Percentiles rank a stretch among this genome's conserved stretches.
Conservation (phyloP, 92 coral and sea anemone species). For the Blastomussa wellsi region DNA sequence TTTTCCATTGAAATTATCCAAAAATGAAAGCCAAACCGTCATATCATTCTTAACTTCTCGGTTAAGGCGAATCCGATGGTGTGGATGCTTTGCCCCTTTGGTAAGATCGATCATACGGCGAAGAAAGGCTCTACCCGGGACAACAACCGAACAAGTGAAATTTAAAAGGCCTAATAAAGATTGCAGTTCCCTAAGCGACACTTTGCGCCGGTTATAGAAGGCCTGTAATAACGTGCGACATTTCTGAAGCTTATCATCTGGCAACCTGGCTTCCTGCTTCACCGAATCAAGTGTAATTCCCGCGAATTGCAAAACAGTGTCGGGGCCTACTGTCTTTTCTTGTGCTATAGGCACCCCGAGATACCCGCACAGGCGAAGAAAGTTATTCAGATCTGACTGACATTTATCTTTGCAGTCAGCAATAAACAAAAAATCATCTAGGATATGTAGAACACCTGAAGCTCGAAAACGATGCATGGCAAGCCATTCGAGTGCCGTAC, state of each 20-base stretch:
- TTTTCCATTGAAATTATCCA: constrained; percentile 30
- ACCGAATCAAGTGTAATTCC: constrained; percentile 33
- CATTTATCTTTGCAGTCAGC: constrained; percentile 14
- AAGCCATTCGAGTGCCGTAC: constrained; percentile 46
- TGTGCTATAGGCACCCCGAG: constrained; percentile 45
- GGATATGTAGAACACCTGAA: constrained; percentile 20
- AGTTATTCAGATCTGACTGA: constrained; percentile 3
- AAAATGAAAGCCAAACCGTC: constrained; percentile 6
- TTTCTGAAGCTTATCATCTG: constrained; percentile 25
- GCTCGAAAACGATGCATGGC: constrained; percentile 20
- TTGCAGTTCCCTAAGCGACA: constrained; percentile 22
- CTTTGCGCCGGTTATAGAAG: background rate
- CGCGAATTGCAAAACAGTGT: constrained; percentile 29
- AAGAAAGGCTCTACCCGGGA: constrained; percentile 39
- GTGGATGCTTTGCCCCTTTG: constrained; percentile 17
- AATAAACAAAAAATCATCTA: constrained; percentile 51
- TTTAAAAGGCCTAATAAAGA: constrained; percentile 32
- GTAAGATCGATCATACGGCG: constrained; percentile 34
- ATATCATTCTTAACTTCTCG: constrained; percentile 1
- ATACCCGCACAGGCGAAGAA: constrained; percentile 33
- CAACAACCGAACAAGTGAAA: constrained; percentile 30
- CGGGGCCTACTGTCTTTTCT: constrained; percentile 14
- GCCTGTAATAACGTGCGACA: background rate
- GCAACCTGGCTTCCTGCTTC: constrained; percentile 20
- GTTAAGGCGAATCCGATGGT: constrained; percentile 27